Conservation (phyloP, 2,888 invertebrate species). For the Minunthozetes semirufus region DNA sequence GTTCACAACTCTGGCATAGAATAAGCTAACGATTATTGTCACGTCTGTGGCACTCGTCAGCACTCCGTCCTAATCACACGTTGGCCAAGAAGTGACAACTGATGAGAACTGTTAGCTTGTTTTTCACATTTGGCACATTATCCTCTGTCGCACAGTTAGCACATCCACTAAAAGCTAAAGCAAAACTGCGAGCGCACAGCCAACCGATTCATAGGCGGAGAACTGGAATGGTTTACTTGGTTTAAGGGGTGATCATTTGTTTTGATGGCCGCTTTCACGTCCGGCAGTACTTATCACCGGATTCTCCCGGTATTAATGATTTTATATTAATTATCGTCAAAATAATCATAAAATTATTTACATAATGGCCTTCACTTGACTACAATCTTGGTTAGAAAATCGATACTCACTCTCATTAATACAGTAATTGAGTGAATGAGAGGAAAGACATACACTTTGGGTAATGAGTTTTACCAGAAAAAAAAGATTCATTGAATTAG, state of each 20-base stretch:
- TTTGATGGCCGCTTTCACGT: background rate
- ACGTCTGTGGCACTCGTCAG: background rate
- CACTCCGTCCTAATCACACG: background rate
- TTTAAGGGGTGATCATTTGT: background rate
- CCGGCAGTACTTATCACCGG: background rate
- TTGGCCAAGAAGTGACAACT: constrained; percentile 1
- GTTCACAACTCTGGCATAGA: background rate
- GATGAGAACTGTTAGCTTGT: background rate
- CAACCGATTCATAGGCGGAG: constrained; percentile 19
- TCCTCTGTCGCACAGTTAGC: constrained; percentile 5
- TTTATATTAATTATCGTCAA: too few species aligned
- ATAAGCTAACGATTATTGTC: background rate
- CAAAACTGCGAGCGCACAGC: background rate
- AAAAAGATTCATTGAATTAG: constrained; percentile 5
- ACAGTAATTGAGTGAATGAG: background rate
- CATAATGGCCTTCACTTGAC: too few species aligned
- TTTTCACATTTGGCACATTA: constrained; percentile 14
- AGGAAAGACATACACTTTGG: background rate
- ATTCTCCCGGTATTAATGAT: too few species aligned
- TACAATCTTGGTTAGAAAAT: too few species aligned
- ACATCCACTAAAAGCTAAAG: background rate
- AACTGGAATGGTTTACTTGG: constrained; percentile 2
- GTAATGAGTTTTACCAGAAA: constrained; percentile 10
- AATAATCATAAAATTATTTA: too few species aligned
- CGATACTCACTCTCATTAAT: too few species aligned